phyloP scores from a whole-genome alignment of 2,797 vertebrate genomes.

The Mareca penelope region DNA sequence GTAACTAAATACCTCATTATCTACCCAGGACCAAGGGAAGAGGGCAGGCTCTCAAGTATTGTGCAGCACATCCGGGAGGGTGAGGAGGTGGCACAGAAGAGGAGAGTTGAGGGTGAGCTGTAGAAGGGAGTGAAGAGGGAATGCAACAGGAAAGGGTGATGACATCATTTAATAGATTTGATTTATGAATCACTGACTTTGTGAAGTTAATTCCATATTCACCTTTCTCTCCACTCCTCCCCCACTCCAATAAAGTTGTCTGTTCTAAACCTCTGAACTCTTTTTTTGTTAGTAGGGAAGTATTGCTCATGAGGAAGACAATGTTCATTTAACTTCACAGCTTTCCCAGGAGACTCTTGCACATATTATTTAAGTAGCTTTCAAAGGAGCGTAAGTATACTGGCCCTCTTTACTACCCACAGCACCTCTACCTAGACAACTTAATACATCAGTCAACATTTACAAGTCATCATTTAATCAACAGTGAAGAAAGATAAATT shows the following conservation, averaged over 20 bases:
- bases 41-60: background rate
- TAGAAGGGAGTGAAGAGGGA: background rate
- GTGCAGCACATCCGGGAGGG: background rate
- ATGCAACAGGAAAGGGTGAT: slow-evolving; percentile 44
- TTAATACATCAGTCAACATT: slow-evolving; percentile 52
- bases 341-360: slow-evolving; percentile 30
- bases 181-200: slow-evolving; percentile 56
- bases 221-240: background rate
- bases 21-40: background rate
- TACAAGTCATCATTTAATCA: slow-evolving; percentile 47
- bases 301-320: slow-evolving; percentile 62
- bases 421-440: slow-evolving; percentile 8
- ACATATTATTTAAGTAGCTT: slow-evolving; percentile 48
- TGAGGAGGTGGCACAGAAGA: background rate
- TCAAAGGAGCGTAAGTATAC: background rate
- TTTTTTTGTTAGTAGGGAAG: slow-evolving; percentile 63
- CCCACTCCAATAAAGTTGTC: slow-evolving; percentile 15
- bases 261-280: slow-evolving; percentile 48
- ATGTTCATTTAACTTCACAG: slow-evolving; percentile 45
- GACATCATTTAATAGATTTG: slow-evolving; percentile 44
- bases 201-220: slow-evolving; percentile 53
- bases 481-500: slow-evolving; percentile 27
- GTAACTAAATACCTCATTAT: slow-evolving; percentile 28
- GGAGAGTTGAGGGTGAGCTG: background rate
- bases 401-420: background rate